Percentiles rank a stretch among this genome's conserved stretches.
Conservation (phyloP, 2,888 invertebrate species). For the Lycocerus yunnanus region DNA sequence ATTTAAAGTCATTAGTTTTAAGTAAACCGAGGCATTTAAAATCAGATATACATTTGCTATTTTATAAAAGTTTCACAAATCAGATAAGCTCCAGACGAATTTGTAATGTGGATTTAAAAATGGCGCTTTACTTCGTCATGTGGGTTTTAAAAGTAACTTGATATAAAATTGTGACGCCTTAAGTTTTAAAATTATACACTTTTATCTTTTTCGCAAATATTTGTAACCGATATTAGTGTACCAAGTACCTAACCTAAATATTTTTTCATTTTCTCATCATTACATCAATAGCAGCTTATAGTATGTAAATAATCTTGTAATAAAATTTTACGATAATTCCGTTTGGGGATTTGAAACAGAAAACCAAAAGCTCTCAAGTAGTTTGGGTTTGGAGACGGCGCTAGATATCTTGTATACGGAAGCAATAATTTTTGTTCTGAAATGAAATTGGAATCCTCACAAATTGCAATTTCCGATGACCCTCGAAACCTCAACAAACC, state of each 20-base stretch:
- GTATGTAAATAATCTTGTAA: too few relatives aligned
- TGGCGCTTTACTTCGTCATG: conserved; percentile 9
- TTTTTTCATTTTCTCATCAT: background rate
- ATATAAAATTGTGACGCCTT: conserved; percentile 13
- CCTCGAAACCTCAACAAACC: background rate
- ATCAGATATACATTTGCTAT: background rate
- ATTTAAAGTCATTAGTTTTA: conserved; percentile 2
- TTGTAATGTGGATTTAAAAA: conserved; percentile 14
- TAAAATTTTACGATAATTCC: background rate
- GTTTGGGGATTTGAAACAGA: background rate
- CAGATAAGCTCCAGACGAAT: conserved; percentile 10
- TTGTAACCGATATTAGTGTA: conserved; percentile 15
- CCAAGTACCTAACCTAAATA: background rate
- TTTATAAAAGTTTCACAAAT: background rate
- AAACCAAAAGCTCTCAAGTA: background rate
- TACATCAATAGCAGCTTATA: background rate
- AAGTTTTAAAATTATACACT: conserved; percentile 20
- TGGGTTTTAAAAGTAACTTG: conserved; percentile 18
- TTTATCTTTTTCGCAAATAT: conserved; percentile 28
- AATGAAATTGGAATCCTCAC: background rate
- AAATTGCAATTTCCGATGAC: background rate
- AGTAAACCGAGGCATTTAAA: background rate
- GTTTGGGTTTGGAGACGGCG: background rate
- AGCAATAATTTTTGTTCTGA: background rate
- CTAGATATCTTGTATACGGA: background rate